A percentile compares a stretch with the other conserved stretches of the same genome.
These are phyloP conservation scores for Liposcelis brunnea DNA, from an alignment of 2,888 invertebrate genomes.

Conservation along the genomic window DNA sequence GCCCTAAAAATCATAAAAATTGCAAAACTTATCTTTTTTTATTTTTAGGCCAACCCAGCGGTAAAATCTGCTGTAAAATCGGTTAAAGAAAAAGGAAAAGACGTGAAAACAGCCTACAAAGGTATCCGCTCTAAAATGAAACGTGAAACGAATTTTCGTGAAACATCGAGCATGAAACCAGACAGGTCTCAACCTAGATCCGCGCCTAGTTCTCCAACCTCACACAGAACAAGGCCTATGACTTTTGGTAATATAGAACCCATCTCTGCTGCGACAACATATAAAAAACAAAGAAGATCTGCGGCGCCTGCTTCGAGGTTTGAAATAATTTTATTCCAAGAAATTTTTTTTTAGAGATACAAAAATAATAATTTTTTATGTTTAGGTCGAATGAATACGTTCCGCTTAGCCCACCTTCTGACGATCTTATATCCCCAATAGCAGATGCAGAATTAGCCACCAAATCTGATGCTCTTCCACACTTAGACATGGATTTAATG, in stretches of 20 bases:
- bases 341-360: too few relatives aligned
- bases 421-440: slow-evolving; percentile 31
- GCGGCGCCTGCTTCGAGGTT: slow-evolving; percentile 7
- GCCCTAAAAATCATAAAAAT: slow-evolving; percentile 3
- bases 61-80: slow-evolving; percentile 85
- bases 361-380: too few relatives aligned
- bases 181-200: slow-evolving; percentile 17
- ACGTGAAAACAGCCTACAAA: slow-evolving; percentile 61
- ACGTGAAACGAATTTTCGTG: slow-evolving; percentile 19
- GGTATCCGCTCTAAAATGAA: slow-evolving; percentile 48
- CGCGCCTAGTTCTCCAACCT: slow-evolving; percentile 50
- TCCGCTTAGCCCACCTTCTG: slow-evolving; percentile 32
- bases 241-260: slow-evolving; percentile 20
- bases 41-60: slow-evolving; percentile 79
- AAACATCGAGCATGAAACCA: slow-evolving; percentile 26
- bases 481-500: slow-evolving; percentile 41
- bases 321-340: too few relatives aligned
- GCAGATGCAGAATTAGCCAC: slow-evolving; percentile 31
- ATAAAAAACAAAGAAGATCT: slow-evolving; percentile 18
- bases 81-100: slow-evolving; percentile 58
- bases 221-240: slow-evolving; percentile 33
- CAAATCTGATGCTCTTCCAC: slow-evolving; percentile 26
- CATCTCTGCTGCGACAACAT: slow-evolving; percentile 8
- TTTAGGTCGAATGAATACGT: slow-evolving; percentile 28
- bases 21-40: slow-evolving; percentile 14